Conservation (phyloP, 2,113 vertebrate species). For the Embiotoca jacksoni region DNA sequence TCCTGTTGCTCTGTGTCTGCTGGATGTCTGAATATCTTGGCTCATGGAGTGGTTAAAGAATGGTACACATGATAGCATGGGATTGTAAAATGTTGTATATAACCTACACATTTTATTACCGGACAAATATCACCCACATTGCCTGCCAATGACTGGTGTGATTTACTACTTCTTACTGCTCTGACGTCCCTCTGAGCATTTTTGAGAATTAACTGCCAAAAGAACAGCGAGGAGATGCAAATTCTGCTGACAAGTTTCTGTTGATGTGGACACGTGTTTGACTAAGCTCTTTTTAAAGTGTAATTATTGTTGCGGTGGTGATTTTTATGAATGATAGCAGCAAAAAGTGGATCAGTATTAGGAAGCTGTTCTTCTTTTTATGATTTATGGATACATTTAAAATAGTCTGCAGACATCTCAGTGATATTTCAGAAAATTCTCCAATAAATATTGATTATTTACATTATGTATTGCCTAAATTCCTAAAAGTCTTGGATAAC, state of each 20-base stretch:
- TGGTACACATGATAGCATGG: background rate
- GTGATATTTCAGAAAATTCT: too few relatives aligned
- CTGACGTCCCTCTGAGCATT: slow-evolving; percentile 20
- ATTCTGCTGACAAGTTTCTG: slow-evolving; percentile 55
- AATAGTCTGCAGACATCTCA: too few relatives aligned
- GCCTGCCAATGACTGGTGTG: slow-evolving; percentile 20
- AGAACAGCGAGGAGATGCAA: slow-evolving; percentile 13
- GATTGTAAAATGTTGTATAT: background rate
- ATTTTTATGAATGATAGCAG: slow-evolving; percentile 33
- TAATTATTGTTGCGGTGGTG: slow-evolving; percentile 27
- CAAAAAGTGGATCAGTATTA: slow-evolving; percentile 10
- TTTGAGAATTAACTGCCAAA: slow-evolving; percentile 40
- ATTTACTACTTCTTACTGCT: slow-evolving; percentile 15
- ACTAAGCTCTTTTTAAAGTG: slow-evolving; percentile 41
- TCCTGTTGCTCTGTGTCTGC: background rate
- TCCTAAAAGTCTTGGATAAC: too few relatives aligned
- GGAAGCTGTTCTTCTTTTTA: background rate
- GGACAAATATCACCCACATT: slow-evolving; percentile 4
- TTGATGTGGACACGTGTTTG: slow-evolving; percentile 44
- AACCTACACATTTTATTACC: background rate
- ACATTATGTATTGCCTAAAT: too few relatives aligned
- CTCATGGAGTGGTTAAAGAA: too few relatives aligned
- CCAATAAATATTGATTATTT: too few relatives aligned
- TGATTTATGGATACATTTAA: too few relatives aligned
- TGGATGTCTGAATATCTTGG: background rate